Conservation (phyloP, 2,888 invertebrate species). For the Zaprionus bogoriensis region DNA sequence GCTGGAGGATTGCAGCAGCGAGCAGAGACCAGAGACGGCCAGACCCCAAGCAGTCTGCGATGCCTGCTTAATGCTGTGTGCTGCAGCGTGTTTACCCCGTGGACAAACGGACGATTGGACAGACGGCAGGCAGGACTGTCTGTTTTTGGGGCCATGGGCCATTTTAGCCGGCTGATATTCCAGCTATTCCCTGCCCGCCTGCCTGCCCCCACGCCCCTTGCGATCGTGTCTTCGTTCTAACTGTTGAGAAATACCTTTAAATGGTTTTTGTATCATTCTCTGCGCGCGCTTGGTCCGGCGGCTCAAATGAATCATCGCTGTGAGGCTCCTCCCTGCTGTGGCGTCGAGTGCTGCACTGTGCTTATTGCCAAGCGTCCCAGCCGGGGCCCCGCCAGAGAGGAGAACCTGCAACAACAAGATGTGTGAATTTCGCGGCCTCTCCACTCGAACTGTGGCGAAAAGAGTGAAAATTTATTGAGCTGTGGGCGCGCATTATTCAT, state of each 20-base stretch:
- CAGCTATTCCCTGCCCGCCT: background rate
- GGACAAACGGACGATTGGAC: too few relatives aligned
- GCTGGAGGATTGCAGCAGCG: constrained; percentile 26
- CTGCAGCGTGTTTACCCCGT: constrained; percentile 11
- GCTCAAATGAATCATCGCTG: constrained; percentile 74
- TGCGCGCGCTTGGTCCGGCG: constrained; percentile 5
- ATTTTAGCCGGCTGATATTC: constrained; percentile 10
- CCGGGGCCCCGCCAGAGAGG: constrained; percentile 27
- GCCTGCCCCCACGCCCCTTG: background rate
- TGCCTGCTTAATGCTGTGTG: constrained; percentile 37
- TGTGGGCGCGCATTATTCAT: constrained; percentile 82
- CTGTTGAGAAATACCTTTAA: constrained; percentile 73
- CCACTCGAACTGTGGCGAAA: constrained; percentile 63
- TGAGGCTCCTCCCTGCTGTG: constrained; percentile 76
- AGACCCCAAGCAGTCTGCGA: constrained; percentile 83
- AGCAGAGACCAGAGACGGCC: constrained; percentile 8
- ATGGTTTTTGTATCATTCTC: constrained; percentile 64
- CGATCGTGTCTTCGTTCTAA: constrained; percentile 69
- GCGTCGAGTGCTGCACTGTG: constrained; percentile 64
- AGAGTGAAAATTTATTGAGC: constrained; percentile 82
- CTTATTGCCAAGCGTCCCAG: constrained; percentile 44
- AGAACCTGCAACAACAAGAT: too few relatives aligned
- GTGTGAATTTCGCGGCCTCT: constrained; percentile 64
- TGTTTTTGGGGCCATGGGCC: constrained; percentile 53
- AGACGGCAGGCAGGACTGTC: constrained; percentile 16